These are phyloP conservation scores for Oncopeltus fasciatus DNA, from an alignment of 1,140 invertebrate genomes.

Conservation along the genomic window DNA sequence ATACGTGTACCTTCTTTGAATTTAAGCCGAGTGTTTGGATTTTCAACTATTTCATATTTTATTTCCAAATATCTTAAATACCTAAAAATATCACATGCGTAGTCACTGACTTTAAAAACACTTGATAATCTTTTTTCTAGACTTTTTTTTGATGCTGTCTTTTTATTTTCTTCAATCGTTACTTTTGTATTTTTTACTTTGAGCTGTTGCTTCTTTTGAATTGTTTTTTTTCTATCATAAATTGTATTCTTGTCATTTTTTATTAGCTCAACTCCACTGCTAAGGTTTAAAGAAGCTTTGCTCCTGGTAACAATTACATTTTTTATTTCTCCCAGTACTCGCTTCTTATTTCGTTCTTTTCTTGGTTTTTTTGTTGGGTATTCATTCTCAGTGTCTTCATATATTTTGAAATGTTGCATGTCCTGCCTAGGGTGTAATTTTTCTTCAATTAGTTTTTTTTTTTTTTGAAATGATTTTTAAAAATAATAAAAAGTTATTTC, in stretches of 20 bases:
- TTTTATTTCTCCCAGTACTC: not conserved
- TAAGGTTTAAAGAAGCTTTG: not conserved
- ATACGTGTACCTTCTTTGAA: slow-evolving; percentile 25
- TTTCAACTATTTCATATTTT: slow-evolving; percentile 13
- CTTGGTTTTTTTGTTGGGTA: not conserved
- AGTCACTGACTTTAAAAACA: not conserved
- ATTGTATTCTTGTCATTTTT: too few relatives aligned
- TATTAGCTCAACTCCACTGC: not conserved
- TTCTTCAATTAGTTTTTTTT: too few relatives aligned
- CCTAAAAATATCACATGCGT: not conserved
- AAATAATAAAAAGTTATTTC: too few relatives aligned
- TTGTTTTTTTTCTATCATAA: too few relatives aligned
- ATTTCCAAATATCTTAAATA: not conserved
- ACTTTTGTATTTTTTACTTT: too few relatives aligned
- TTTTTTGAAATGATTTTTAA: too few relatives aligned
- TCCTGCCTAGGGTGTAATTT: too few relatives aligned
- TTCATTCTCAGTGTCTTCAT: not conserved
- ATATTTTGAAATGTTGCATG: not conserved
- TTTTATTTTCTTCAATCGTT: too few relatives aligned
- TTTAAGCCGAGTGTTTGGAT: not conserved
- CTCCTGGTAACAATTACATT: not conserved
- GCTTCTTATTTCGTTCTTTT: not conserved
- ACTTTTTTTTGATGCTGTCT: too few relatives aligned
- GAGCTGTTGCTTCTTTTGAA: not conserved
- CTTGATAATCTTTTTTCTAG: not conserved